Conservation (phyloP, 2,888 invertebrate species). For the Athalia rosae region DNA sequence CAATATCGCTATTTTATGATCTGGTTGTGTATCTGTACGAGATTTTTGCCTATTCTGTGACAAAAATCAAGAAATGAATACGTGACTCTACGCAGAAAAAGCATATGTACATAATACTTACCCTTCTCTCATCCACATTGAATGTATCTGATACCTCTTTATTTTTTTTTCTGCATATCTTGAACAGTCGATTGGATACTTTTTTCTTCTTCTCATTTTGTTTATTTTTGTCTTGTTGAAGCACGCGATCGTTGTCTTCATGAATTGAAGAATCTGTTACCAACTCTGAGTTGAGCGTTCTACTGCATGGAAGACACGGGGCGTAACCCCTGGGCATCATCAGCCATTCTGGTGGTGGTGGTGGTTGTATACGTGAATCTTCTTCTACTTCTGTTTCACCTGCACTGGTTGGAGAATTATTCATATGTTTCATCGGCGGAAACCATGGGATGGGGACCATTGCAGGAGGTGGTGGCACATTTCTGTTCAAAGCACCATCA, state of each 20-base stretch:
- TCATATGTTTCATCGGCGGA: slow-evolving; percentile 7
- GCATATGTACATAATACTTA: neutral
- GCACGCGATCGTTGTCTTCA: slow-evolving; percentile 10
- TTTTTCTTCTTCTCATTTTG: slow-evolving; percentile 20
- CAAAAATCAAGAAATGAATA: neutral
- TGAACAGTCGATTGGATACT: slow-evolving; percentile 21
- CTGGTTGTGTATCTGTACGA: neutral
- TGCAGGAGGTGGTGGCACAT: slow-evolving; percentile 20
- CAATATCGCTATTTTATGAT: neutral
- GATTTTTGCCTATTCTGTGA: neutral
- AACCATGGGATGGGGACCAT: slow-evolving; percentile 43
- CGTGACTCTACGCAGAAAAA: neutral
- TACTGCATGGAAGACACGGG: slow-evolving; percentile 36
- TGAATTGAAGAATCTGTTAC: neutral
- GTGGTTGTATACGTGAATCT: slow-evolving; percentile 6
- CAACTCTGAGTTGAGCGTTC: neutral
- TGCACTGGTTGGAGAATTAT: neutral
- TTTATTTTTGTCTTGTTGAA: slow-evolving; percentile 1
- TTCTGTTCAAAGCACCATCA: neutral
- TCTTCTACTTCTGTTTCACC: neutral
- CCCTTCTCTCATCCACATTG: slow-evolving; percentile 15
- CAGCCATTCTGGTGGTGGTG: slow-evolving; percentile 18
- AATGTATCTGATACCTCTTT: neutral
- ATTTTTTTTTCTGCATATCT: slow-evolving; percentile 17
- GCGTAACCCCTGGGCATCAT: slow-evolving; percentile 20